Base-by-base conservation (phyloP, 1,140 invertebrate genomes). In the Bombus consobrinus region DNA sequence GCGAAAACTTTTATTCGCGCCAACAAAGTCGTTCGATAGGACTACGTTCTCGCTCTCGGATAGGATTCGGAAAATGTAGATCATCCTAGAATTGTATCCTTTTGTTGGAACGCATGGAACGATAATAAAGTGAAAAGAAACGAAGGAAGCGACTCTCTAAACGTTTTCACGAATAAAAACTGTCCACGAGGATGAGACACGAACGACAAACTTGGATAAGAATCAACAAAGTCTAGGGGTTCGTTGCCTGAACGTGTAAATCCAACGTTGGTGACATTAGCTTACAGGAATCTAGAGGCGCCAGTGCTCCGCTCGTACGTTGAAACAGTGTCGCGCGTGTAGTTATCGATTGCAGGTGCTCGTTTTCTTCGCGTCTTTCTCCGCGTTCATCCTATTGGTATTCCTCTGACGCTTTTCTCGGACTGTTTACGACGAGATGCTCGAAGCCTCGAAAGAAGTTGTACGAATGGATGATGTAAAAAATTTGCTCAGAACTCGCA, bases 121-220 rank as follows among this genome's bases (percentile, higher is more conserved):
- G 5, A 22, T 53, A 22, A 53, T 53, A 8, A 22, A 18, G 47
- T 3, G 3, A 62, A 13, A 62, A 62, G 8, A 3, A 28, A 62
- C 22, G 10, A 25, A 28, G 25, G 0, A 28, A 28, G 6, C n/a
- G 90, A 91, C 91, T 92, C 91, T 92, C 47, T 47, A 86, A 92
- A 93, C 91, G 43, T 90, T 92, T 92, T 91, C 88, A 91, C 91
- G 92, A 93, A 92, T 92, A 92, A 91, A 91, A 92, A 81, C 87
- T 71, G 69, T 71, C 34, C 47, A 47, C 32, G 64, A 32, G 64
- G 28, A 83, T 25, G 3, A 43, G 43, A n/a, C 43, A 41, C 28
- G 39, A 75, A 53, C 71, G 72, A 73, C 13, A 25, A 2, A 12
- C 9, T 10, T 32, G 8, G n/a, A 69, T 69, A 53, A 39, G 41